Conservation (phyloP, 1,140 invertebrate genomes). For the Cydia splendana region DNA sequence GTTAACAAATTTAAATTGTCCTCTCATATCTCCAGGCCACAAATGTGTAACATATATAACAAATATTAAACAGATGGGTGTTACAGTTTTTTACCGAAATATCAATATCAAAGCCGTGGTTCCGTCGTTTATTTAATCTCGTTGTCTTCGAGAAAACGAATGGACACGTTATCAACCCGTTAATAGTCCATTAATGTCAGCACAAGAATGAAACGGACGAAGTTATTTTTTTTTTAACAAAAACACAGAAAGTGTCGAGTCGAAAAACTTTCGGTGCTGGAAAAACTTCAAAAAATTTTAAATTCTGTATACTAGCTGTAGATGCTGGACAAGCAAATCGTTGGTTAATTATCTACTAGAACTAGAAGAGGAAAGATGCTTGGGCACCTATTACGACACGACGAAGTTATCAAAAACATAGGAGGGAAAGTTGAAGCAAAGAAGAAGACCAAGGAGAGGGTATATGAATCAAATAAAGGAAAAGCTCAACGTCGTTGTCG, state of each 20-base stretch:
- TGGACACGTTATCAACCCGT: conserved; percentile 11
- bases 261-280: neutral
- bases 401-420: too few relatives aligned
- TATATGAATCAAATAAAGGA: too few relatives aligned
- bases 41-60: neutral
- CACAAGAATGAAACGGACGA: conserved; percentile 15
- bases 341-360: too few relatives aligned
- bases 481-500: too few relatives aligned
- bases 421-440: too few relatives aligned
- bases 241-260: neutral
- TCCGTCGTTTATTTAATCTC: neutral
- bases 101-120: neutral
- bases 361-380: too few relatives aligned
- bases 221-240: conserved; percentile 8
- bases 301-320: neutral
- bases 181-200: conserved; percentile 30
- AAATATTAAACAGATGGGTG: conserved; percentile 3
- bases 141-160: neutral
- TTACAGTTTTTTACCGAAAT: neutral
- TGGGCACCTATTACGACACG: too few relatives aligned
- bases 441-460: too few relatives aligned
- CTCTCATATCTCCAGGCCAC: neutral
- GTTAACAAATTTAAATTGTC: too few relatives aligned
- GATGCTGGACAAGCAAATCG: too few relatives aligned
- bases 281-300: neutral